These are phyloP conservation scores for Pantherophis guttatus DNA, from an alignment of 2,113 vertebrate genomes.

Conservation along the genomic window DNA sequence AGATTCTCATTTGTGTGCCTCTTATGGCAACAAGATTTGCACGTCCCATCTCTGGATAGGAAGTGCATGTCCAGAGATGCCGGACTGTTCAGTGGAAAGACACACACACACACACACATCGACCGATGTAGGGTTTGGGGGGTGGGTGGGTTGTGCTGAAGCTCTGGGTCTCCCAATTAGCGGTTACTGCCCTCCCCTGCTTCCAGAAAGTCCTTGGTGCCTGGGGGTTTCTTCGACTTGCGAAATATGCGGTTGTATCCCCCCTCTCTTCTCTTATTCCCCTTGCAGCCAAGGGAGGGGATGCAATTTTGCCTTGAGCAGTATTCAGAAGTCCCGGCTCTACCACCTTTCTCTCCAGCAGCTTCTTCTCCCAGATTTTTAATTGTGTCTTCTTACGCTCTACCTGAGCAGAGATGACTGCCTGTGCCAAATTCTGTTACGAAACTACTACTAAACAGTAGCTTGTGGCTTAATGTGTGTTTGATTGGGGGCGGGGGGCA, in stretches of 20 bases:
- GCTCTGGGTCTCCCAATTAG: neutral
- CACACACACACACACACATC: too few relatives aligned
- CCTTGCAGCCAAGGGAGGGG: neutral
- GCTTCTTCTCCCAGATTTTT: neutral
- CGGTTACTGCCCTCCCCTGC: neutral
- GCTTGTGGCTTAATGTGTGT: constrained; percentile 55
- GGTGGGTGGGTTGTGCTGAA: neutral
- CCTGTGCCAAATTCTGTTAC: constrained; percentile 63
- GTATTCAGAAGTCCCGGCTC: neutral
- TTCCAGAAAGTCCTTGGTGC: neutral
- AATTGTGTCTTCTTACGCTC: neutral
- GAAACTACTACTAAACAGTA: constrained; percentile 48
- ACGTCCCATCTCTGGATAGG: too few relatives aligned
- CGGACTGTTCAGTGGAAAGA: neutral
- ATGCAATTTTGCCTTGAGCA: neutral
- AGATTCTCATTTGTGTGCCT: neutral
- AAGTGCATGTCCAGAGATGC: neutral
- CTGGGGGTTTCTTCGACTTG: neutral
- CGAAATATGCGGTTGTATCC: neutral
- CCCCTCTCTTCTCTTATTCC: neutral
- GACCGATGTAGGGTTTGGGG: neutral
- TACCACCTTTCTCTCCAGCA: neutral
- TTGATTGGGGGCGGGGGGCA: constrained; percentile 4
- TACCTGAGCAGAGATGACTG: constrained; percentile 21
- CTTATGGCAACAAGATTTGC: neutral